phyloP scores from a whole-genome alignment of 37 sponge, comb jelly and placozoan genomes.

The Cliona cf. orientalis region DNA sequence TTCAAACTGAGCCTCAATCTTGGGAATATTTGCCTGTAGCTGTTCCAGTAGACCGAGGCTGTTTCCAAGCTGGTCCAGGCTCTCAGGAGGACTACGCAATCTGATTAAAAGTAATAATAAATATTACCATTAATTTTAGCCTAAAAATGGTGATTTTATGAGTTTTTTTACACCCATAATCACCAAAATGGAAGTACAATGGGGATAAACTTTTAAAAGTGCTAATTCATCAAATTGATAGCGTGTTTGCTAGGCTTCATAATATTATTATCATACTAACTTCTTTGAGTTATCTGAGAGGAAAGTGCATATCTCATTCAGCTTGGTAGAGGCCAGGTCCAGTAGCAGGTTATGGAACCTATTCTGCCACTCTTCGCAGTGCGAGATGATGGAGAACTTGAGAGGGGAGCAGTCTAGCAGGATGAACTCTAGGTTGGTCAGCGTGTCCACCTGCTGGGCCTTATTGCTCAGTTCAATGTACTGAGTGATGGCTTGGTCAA shows the following conservation, averaged over 20 bases:
- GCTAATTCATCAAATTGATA: not conserved
- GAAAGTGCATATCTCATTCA: slow-evolving; percentile 66
- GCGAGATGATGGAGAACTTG: slow-evolving; percentile 84
- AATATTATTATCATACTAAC: slow-evolving; percentile 59
- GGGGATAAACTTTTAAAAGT: not conserved
- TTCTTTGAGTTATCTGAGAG: slow-evolving; percentile 70
- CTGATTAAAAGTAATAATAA: slow-evolving; percentile 29
- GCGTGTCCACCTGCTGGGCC: slow-evolving; percentile 94
- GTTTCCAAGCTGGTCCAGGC: slow-evolving; percentile 88
- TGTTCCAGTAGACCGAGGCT: slow-evolving; percentile 85
- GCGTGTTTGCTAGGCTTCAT: no score
- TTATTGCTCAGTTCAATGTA: slow-evolving; percentile 91
- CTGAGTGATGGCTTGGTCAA: slow-evolving; percentile 73
- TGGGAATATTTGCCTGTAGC: slow-evolving; percentile 68
- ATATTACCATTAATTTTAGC: not conserved
- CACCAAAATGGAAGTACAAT: not conserved
- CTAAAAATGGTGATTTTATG: not conserved
- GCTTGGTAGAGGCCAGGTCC: slow-evolving; percentile 86
- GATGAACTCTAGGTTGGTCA: slow-evolving; percentile 90
- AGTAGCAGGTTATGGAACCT: slow-evolving; percentile 89
- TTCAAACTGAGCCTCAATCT: slow-evolving; percentile 85
- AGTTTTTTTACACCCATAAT: not conserved
- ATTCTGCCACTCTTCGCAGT: slow-evolving; percentile 94
- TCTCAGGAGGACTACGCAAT: slow-evolving; percentile 81
- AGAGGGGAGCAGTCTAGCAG: slow-evolving; percentile 97